Base-by-base conservation (phyloP, 2,797 vertebrate species). In the Poeciliopsis paucimaculata region DNA sequence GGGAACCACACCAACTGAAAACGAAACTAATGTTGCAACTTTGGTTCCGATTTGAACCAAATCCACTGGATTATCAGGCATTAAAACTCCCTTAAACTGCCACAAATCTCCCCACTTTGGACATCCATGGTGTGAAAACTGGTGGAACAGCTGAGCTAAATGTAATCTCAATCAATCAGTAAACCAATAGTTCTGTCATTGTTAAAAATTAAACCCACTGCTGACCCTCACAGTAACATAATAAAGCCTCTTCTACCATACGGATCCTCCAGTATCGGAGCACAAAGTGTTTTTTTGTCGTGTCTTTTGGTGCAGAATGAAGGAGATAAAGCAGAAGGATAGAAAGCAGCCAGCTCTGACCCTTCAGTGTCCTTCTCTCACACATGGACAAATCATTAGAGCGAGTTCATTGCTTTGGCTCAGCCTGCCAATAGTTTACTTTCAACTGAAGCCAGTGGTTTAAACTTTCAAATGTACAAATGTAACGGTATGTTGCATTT, bases 341-440 rank as follows among this genome's bases (percentile, higher is more conserved):
- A 72, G 73, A 79, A 16, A 70, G 55, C 76, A 82, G 83, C 83
- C 76, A 82, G 83, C 83, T 76, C 82, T 91, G 91, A 93, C 92
- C 93, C 86, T 60, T 82, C 64, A 64, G 79, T 83, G 91, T 92
- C 90, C 91, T 90, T 83, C 77, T 82, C 46, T 84, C 49, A 77
- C 93, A 94, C 87, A 93, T 92, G 92, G 93, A 91, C 90, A 84
- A 93, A 79, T 84, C 92, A 91, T 93, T 90, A 91, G 80, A 70
- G 73, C 60, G 72, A 76, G 77, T 81, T 93, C 82, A 89, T 75
- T 86, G 83, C 87, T 72, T 75, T 45, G 26, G 43, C 68, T 81
- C 46, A 68, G 64, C 73, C 85, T 90, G 92, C 91, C 92, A 93
- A 72, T 77, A 57, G 51, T 82, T 83, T 71, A 77, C 85, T 92